Percentiles rank a stretch among this genome's conserved stretches.
Conservation (phyloP, 2,797 vertebrate genomes). For the Spea hammondii region DNA sequence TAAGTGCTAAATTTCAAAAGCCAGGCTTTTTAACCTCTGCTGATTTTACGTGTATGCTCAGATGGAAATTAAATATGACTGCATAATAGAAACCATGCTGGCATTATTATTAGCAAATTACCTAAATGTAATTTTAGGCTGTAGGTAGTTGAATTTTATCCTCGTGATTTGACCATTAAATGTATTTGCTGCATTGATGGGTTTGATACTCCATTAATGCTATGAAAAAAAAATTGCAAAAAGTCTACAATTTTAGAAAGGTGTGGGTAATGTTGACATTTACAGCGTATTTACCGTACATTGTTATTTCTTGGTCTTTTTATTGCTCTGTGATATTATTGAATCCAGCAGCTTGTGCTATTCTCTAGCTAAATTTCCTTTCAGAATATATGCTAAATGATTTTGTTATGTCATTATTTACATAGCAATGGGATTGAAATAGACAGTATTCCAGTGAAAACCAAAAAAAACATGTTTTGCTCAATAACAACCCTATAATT, state of each 20-base stretch:
- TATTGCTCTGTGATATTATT: conserved; percentile 42
- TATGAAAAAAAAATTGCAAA: conserved; percentile 44
- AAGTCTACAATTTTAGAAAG: conserved; percentile 44
- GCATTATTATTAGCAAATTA: conserved; percentile 50
- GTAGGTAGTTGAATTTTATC: conserved; percentile 41
- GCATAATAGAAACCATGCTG: conserved; percentile 48
- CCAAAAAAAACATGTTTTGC: conserved; percentile 17
- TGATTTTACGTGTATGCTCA: conserved; percentile 34
- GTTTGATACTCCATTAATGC: conserved; percentile 38
- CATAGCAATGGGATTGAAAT: conserved; percentile 20
- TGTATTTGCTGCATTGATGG: conserved; percentile 41
- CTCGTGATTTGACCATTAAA: conserved; percentile 45
- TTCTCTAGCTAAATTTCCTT: conserved; percentile 43
- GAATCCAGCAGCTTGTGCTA: conserved; percentile 42
- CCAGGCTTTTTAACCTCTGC: conserved; percentile 1
- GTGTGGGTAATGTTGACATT: conserved; percentile 50
- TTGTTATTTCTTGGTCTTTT: conserved; percentile 49
- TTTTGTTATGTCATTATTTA: conserved; percentile 32
- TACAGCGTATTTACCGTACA: conserved; percentile 47
- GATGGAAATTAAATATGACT: conserved; percentile 45
- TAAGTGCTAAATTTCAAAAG: conserved; percentile 38
- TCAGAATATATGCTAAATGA: conserved; percentile 39
- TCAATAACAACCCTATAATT: not conserved
- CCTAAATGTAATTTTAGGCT: conserved; percentile 40
- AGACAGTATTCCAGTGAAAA: conserved; percentile 31